A percentile compares a stretch with the other conserved stretches of the same genome.
These are phyloP conservation scores for Cyrtonyx montezumae DNA, from an alignment of 2,113 vertebrate species.

Conservation along the genomic window DNA sequence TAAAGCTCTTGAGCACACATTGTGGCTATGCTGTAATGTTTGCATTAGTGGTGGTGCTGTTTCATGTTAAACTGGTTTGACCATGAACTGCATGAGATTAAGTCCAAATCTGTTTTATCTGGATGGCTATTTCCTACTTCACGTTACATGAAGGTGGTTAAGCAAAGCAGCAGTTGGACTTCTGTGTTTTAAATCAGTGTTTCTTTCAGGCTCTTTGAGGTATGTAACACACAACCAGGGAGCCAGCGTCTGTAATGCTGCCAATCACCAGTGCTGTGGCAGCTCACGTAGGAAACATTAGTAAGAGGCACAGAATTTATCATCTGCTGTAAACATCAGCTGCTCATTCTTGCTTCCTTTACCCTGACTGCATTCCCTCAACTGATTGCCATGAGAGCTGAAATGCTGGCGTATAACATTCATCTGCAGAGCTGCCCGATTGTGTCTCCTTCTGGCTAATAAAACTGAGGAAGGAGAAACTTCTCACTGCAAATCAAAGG, in stretches of 20 bases:
- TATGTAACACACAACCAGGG: neutral
- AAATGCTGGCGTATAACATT: neutral
- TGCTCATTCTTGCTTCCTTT: neutral
- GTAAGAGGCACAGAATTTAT: neutral
- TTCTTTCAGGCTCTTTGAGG: neutral
- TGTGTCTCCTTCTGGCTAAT: neutral
- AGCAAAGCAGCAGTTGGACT: neutral
- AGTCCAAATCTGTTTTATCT: neutral
- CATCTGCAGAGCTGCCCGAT: rapidly evolving
- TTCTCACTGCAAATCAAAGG: neutral
- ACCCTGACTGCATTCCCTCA: neutral
- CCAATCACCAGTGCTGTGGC: neutral
- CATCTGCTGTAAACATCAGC: neutral
- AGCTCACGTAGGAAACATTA: neutral
- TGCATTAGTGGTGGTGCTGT: constrained; percentile 28
- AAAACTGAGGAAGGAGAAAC: neutral
- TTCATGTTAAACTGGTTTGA: constrained; percentile 54
- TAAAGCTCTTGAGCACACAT: neutral
- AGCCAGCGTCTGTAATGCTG: neutral
- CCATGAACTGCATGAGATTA: neutral
- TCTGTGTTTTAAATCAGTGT: neutral
- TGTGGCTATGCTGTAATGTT: neutral
- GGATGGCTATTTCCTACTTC: neutral
- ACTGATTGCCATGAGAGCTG: neutral
- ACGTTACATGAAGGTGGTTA: neutral